Base-by-base conservation (phyloP, 64 coral and sea anemone genomes). In the Catalaphyllia jardinei region DNA sequence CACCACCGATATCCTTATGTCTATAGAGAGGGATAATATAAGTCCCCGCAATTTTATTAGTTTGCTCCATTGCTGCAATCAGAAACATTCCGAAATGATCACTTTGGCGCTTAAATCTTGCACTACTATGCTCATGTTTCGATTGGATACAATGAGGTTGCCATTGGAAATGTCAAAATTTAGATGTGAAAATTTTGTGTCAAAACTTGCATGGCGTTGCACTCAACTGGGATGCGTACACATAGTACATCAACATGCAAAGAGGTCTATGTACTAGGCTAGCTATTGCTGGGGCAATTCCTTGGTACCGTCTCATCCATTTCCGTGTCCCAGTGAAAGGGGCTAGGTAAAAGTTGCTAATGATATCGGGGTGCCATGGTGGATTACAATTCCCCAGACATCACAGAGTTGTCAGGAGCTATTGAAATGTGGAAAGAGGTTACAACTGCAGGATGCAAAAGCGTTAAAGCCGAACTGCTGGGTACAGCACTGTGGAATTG, bases 281-380 rank as follows among this genome's bases (percentile, higher is more conserved):
- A 65, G 88, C 16, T 49, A 79, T 19, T 71, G 61, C 71, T 87
- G 86, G 85, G 71, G 86, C 38, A 74, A 72, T 59, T 17, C 24
- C 11, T 62, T 77, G 52, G 30, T 76, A 22, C 25, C 51, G 17
- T 83, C 78, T 79, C 42, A 35, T 91, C 89, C 6, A 18, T 35
- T 91, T 49, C 89, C 89, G 18, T 75, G 28, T 72, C 52, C 79
- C 84, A 84, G 78, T 67, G 90, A 92, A 87, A 87, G 74, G 60
- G 90, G 82, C 19, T 87, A 62, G 82, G 73, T 75, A 29, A 28
- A 27, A n/a, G 75, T n/a, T 17, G 18, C 67, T 35, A 71, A 46
- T 73, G 19, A 78, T 22, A 17, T 18, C n/a, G 73, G 39, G 27
- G 75, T 73, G 51, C 63, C 76, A 7, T 80, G 74, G 24, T 89